Evolutionary conservation across 1,140 invertebrate genomes (phyloP).

Genomic region (Babylonia areolata): DNA sequence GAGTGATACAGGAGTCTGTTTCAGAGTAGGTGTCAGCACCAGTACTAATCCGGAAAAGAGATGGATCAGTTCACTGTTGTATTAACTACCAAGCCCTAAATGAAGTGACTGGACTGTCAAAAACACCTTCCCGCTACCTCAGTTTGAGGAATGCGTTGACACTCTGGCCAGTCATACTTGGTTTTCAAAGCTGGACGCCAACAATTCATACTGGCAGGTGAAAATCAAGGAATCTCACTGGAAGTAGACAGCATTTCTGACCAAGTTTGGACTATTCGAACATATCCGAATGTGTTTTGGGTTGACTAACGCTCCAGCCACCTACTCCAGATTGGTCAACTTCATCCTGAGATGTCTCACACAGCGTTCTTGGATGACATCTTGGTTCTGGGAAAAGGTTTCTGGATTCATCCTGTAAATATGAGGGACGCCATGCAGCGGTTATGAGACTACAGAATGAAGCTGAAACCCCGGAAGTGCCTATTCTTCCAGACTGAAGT

Average conservation of each 20-base stretch:
- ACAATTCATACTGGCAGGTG: slow-evolving; percentile 44
- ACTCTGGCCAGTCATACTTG: slow-evolving; percentile 21
- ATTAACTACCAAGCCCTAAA: slow-evolving; percentile 78
- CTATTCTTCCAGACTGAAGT: not conserved
- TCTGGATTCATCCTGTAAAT: slow-evolving; percentile 16
- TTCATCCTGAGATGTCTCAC: slow-evolving; percentile 22
- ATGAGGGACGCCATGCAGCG: slow-evolving; percentile 25
- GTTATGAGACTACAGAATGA: slow-evolving; percentile 5
- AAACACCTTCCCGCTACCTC: slow-evolving; percentile 78
- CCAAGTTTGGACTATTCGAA: slow-evolving; percentile 49
- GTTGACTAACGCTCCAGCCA: slow-evolving; percentile 41
- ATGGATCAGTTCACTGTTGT: slow-evolving; percentile 74
- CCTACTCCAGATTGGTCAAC: slow-evolving; percentile 23
- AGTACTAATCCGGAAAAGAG: slow-evolving; percentile 77
- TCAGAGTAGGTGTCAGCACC: slow-evolving; percentile 49
- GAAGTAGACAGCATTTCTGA: slow-evolving; percentile 53
- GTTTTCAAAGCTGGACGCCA: slow-evolving; percentile 45
- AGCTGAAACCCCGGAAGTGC: slow-evolving; percentile 34
- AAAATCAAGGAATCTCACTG: slow-evolving; percentile 33
- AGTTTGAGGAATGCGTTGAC: slow-evolving; percentile 73
- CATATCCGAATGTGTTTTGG: slow-evolving; percentile 48
- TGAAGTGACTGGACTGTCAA: slow-evolving; percentile 67
- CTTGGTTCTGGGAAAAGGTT: not conserved
- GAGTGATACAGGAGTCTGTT: slow-evolving; percentile 40
- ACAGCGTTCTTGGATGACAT: slow-evolving; percentile 40